Evolutionary conservation across 1,140 invertebrate species (phyloP).

Genomic region (Monochamus saltuarius): DNA sequence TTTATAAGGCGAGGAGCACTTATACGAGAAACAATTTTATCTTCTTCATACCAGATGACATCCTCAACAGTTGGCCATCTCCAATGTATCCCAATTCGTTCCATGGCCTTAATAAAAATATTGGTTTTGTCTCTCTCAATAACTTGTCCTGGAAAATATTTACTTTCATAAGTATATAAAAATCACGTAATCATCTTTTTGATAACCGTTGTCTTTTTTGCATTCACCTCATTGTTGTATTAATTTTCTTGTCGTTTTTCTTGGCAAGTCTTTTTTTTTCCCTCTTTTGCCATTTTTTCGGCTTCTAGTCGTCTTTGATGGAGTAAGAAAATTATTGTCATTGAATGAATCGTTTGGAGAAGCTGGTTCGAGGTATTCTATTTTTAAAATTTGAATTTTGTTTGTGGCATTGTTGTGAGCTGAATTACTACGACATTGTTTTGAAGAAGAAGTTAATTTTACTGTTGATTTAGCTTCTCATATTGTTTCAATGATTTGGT

Average conservation of each 20-base stretch:
- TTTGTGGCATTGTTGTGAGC: too few species aligned
- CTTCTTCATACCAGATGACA: conserved; percentile 2
- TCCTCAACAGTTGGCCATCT: conserved; percentile 11
- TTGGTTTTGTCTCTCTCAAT: not conserved
- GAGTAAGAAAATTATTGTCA: conserved; percentile 16
- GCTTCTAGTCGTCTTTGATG: conserved; percentile 17
- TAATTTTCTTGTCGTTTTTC: conserved; percentile 2
- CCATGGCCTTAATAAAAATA: conserved; percentile 5
- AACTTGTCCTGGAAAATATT: conserved; percentile 15
- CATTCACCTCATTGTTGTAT: conserved; percentile 3
- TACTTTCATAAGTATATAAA: conserved; percentile 11
- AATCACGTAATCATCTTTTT: conserved; percentile 6
- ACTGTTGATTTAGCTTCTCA: too few species aligned
- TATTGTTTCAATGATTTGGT: too few species aligned
- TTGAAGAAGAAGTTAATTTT: too few species aligned
- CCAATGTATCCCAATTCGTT: conserved; percentile 4
- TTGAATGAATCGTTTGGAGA: too few species aligned
- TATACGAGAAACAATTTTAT: conserved; percentile 4
- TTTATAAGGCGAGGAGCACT: conserved; percentile 9
- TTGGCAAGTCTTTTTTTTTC: not conserved
- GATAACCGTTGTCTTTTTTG: not conserved
- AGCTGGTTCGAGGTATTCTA: too few species aligned
- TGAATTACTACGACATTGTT: too few species aligned
- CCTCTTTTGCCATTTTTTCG: conserved; percentile 13
- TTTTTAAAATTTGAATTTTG: too few species aligned